phyloP scores from a whole-genome alignment of 2,797 vertebrate species.

The Urosaurus nigricauda region DNA sequence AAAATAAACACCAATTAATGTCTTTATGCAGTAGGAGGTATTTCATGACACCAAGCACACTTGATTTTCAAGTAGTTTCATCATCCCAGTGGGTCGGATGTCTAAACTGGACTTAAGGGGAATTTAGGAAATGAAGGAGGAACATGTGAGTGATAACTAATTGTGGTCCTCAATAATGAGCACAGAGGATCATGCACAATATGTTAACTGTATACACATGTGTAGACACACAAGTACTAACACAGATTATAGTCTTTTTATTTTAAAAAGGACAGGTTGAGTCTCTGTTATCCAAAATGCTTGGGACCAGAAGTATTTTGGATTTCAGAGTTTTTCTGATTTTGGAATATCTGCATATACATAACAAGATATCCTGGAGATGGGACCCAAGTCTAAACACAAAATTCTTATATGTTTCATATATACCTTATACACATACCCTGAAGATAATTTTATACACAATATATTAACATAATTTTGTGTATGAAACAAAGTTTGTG shows the following conservation, averaged over 20 bases:
- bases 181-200: not conserved
- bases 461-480: no score
- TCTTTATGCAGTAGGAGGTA: not conserved
- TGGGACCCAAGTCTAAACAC: no score
- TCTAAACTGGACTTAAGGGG: not conserved
- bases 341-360: no score
- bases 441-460: no score
- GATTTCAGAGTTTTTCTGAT: no score
- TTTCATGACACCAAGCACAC: not conserved
- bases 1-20: not conserved
- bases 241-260: not conserved
- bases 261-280: not conserved
- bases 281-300: no score
- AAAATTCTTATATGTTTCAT: no score
- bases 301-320: no score
- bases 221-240: not conserved
- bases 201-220: not conserved
- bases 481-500: no score
- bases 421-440: no score
- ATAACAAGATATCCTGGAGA: no score
- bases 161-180: not conserved
- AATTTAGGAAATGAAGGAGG: conserved; percentile 1
- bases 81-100: not conserved
- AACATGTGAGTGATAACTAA: not conserved
- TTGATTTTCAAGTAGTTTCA: not conserved